Percentiles rank a stretch among this genome's conserved stretches.
These are phyloP conservation scores for Eristalis arbustorum DNA, from an alignment of 2,888 invertebrate species.

Conservation along the genomic window DNA sequence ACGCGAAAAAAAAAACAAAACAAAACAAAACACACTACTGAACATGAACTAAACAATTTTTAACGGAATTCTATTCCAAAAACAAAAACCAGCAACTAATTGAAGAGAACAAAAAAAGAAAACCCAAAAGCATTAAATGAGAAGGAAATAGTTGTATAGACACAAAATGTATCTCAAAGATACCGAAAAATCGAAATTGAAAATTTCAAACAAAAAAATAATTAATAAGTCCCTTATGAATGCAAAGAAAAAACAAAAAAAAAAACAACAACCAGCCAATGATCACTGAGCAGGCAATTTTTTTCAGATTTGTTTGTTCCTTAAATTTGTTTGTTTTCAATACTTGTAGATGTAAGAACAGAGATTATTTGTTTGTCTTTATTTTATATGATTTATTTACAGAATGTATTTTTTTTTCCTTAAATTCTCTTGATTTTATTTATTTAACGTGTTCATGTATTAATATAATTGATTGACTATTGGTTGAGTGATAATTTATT, in stretches of 20 bases:
- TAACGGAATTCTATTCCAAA: background rate
- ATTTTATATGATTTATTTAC: too few relatives aligned
- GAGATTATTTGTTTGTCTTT: too few relatives aligned
- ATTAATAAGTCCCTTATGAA: background rate
- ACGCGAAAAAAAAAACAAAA: background rate
- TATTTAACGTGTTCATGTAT: background rate
- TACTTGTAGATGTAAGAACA: too few relatives aligned
- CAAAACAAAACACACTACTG: background rate
- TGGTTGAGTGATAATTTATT: too few relatives aligned
- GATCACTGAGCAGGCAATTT: too few relatives aligned
- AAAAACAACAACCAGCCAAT: background rate
- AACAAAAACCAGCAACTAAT: background rate
- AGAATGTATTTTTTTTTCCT: too few relatives aligned
- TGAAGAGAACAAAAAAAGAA: background rate
- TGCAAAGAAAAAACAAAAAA: background rate
- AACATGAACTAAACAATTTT: background rate
- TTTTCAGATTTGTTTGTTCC: too few relatives aligned
- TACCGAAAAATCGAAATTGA: slow-evolving; percentile 14
- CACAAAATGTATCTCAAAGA: slow-evolving; percentile 30
- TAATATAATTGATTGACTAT: too few relatives aligned
- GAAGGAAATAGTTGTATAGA: too few relatives aligned
- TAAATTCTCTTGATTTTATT: too few relatives aligned
- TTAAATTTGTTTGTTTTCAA: too few relatives aligned
- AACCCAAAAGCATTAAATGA: background rate
- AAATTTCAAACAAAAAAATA: slow-evolving; percentile 9